Percentiles rank a stretch among this genome's conserved stretches.
Conservation (phyloP, 2,888 invertebrate species). For the Sycophila texana region DNA sequence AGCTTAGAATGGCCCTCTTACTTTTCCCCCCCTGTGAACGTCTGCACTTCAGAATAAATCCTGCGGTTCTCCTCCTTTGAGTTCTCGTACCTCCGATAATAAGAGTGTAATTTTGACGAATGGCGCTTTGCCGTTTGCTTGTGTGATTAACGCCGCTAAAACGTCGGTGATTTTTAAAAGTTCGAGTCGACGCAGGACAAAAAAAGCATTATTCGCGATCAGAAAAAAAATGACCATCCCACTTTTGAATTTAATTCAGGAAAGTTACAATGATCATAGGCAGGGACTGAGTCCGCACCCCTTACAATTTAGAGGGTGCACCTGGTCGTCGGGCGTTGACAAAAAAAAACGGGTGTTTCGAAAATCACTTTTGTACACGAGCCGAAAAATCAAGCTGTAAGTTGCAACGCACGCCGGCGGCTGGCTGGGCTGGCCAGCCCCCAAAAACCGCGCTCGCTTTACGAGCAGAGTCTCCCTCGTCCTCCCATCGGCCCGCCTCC, state of each 20-base stretch:
- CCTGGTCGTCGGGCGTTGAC: background rate
- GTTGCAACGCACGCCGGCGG: background rate
- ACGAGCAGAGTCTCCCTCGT: constrained; percentile 28
- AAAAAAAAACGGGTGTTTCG: background rate
- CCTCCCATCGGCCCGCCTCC: constrained; percentile 1
- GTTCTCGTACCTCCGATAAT: no score
- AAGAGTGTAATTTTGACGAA: no score
- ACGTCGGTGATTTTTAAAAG: no score
- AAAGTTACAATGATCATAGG: no score
- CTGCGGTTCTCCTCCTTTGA: no score
- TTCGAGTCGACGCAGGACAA: no score
- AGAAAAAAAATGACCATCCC: no score
- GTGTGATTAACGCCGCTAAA: no score
- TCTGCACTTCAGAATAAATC: background rate
- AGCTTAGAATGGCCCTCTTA: background rate
- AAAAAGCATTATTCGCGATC: no score
- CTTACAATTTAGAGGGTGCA: background rate
- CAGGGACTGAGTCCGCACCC: background rate
- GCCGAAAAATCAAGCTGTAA: background rate
- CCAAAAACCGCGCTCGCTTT: constrained; percentile 17
- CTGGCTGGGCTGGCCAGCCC: background rate
- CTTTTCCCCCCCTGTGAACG: background rate
- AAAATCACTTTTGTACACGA: background rate
- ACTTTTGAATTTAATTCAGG: no score
- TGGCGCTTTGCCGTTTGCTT: no score